Evolutionary conservation across 2,888 invertebrate species (phyloP).

Genomic region (Chloroclysta siterata): DNA sequence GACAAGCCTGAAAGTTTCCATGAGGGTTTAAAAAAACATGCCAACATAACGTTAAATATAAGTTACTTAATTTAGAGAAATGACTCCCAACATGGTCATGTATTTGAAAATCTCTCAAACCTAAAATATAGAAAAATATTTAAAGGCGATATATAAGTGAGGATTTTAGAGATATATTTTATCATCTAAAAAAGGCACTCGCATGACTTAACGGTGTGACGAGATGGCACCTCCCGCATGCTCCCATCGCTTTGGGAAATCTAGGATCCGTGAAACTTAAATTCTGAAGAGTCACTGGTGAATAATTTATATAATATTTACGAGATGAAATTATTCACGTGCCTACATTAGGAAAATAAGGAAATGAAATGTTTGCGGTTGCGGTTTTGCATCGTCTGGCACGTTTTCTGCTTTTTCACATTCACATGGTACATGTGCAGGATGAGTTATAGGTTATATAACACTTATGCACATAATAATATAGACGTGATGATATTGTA

Average conservation of each 20-base stretch:
- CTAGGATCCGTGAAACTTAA: slow-evolving; percentile 12
- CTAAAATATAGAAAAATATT: too few species aligned
- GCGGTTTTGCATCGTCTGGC: slow-evolving; percentile 5
- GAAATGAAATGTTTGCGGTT: slow-evolving; percentile 18
- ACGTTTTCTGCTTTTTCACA: slow-evolving; percentile 6
- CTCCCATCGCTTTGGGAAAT: slow-evolving; percentile 17
- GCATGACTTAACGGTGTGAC: slow-evolving; percentile 2
- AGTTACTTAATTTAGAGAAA: too few species aligned
- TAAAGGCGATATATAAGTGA: too few species aligned
- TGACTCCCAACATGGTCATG: too few species aligned
- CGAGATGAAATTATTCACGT: slow-evolving; percentile 10
- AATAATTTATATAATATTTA: slow-evolving; percentile 9
- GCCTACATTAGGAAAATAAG: slow-evolving; percentile 17
- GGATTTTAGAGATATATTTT: too few species aligned
- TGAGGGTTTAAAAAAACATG: too few species aligned
- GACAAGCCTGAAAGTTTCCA: too few species aligned
- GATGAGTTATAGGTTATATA: not conserved
- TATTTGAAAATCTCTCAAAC: too few species aligned
- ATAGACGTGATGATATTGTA: too few species aligned
- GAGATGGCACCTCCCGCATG: not conserved
- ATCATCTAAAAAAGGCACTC: too few species aligned
- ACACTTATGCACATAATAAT: too few species aligned
- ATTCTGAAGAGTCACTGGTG: slow-evolving; percentile 10
- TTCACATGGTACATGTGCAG: not conserved
- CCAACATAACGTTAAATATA: too few species aligned